Evolutionary conservation across 2,888 invertebrate genomes (phyloP).

Genomic region (Dasypolia templi): DNA sequence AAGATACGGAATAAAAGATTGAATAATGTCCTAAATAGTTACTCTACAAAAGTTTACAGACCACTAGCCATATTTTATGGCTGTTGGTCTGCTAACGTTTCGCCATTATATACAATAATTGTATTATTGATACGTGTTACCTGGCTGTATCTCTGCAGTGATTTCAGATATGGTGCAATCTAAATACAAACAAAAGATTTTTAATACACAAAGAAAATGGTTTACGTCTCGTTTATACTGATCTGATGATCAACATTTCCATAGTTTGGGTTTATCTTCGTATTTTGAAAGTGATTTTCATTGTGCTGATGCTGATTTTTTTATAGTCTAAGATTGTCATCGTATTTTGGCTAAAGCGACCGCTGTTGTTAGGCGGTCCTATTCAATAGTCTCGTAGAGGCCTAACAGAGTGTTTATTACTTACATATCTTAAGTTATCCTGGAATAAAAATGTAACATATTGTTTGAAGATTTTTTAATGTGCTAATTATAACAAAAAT

Average conservation of each 20-base stretch:
- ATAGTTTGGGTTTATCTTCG: neutral
- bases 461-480: neutral
- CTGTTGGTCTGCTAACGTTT: slow-evolving; percentile 29
- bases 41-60: neutral
- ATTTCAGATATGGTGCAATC: slow-evolving; percentile 42
- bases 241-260: neutral
- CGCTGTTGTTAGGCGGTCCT: neutral
- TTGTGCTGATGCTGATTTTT: too few relatives aligned
- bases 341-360: neutral
- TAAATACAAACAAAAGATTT: slow-evolving; percentile 26
- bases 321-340: neutral
- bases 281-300: neutral
- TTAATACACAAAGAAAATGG: neutral
- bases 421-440: slow-evolving; percentile 76
- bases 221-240: slow-evolving; percentile 1
- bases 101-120: neutral
- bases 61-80: neutral
- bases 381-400: neutral
- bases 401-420: slow-evolving; percentile 47
- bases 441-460: slow-evolving; percentile 58
- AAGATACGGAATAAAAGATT: neutral
- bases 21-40: slow-evolving; percentile 3
- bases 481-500: neutral
- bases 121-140: slow-evolving; percentile 35
- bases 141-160: slow-evolving; percentile 26